Evolutionary conservation across 2,888 invertebrate genomes (phyloP), one percentile per base, ranked within the genome.

Genomic region (Mantis religiosa): DNA sequence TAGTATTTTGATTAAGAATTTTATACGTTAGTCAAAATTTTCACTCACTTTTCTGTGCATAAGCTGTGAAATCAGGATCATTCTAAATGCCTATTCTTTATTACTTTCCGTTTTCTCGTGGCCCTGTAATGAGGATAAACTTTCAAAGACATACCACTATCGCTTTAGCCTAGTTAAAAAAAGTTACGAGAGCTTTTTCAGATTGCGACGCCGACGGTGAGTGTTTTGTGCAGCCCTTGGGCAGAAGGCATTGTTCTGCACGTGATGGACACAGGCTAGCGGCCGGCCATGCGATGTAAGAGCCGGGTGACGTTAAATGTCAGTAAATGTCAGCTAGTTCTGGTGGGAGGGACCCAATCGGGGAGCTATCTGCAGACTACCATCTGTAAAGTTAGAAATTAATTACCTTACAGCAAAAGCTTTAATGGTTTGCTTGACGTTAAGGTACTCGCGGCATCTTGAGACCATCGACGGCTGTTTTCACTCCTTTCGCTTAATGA

Each of bases 261-360:
- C 25, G 54, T 86, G 86, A 86, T 30, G 86, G 86, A 86, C 86
- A 81, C 85, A 47, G 85, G 54, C 85, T 85, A 47, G 27, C 85
- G 41, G 85, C 25, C 71, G 81, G 71, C 25, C 28, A 30, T 84
- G 84, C 30, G 25, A 30, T 30, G 34, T 41, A 34, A 14, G 28
- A 83, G 85, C 85, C 30, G 25, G 9, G 54, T 25, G 82, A 47
- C 89, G 84, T 71, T 71, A 89, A 89, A 89, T 89, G 89, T 89
- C 89, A 89, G 89, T 87, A 87, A 89, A 89, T 89, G 89, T 89
- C 89, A 89, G 54, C 54, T 71, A 71, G 54, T 71, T 6, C 20
- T 20, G 3, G 54, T 71, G 54, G 54, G 54, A 71, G 54, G 54
- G 54, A 71, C 20, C 54, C 54, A 71, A 71, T 71, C 54, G 54